phyloP scores from a whole-genome alignment of 1,140 invertebrate species.

The Drosophila sp. region DNA sequence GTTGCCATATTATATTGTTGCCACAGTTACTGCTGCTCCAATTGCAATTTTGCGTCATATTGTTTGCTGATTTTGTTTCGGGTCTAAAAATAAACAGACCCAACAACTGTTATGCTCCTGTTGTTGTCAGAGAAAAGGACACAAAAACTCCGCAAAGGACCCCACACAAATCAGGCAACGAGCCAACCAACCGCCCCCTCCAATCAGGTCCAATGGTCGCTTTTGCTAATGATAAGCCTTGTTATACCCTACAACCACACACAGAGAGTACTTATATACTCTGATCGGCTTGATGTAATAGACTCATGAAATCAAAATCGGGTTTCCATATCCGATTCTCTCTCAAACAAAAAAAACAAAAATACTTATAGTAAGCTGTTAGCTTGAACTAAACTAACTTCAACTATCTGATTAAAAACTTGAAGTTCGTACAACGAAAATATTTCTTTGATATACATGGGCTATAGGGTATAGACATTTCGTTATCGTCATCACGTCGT shows the following conservation, averaged over 20 bases:
- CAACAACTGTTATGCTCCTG: conserved; percentile 9
- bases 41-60: conserved; percentile 77
- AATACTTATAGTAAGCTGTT: too few relatives aligned
- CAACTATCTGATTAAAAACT: too few relatives aligned
- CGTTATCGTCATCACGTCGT: too few relatives aligned
- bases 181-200: conserved; percentile 32
- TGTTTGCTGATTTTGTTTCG: conserved; percentile 73
- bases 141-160: conserved; percentile 3
- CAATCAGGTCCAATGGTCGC: conserved; percentile 65
- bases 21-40: conserved; percentile 49
- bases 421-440: too few relatives aligned
- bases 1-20: conserved; percentile 32
- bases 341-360: too few relatives aligned
- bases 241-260: conserved; percentile 43
- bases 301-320: neutral
- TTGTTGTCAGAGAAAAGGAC: conserved; percentile 17
- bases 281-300: neutral
- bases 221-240: conserved; percentile 76
- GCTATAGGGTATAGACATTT: neutral
- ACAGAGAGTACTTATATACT: neutral
- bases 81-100: conserved; percentile 64
- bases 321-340: too few relatives aligned
- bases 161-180: neutral
- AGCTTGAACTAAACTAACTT: too few relatives aligned
- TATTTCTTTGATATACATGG: too few relatives aligned